Evolutionary conservation across 2,113 vertebrate species (phyloP).

Genomic region (Chloroceryle aenea): DNA sequence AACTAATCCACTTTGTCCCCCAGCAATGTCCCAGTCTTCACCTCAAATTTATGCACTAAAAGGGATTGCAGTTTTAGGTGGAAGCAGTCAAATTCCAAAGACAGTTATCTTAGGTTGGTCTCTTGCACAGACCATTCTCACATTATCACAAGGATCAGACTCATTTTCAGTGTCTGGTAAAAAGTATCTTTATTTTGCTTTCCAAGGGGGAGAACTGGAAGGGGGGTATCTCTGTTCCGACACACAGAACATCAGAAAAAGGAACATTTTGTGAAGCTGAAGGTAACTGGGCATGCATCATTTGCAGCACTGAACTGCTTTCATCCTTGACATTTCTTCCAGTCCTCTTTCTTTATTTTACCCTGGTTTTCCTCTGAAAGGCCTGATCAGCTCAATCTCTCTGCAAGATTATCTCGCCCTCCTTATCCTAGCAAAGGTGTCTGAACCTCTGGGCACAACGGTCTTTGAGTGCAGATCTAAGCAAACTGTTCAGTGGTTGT

Average conservation of each 20-base stretch:
- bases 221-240: slow-evolving; percentile 2
- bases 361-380: not conserved
- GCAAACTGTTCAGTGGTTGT: not conserved
- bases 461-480: not conserved
- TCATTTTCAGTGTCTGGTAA: slow-evolving; percentile 30
- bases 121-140: not conserved
- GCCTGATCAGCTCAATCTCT: not conserved
- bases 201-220: not conserved
- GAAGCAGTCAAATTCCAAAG: not conserved
- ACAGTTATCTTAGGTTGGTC: slow-evolving; percentile 12
- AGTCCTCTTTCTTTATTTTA: not conserved
- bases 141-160: slow-evolving; percentile 19
- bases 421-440: not conserved
- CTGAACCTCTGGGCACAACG: not conserved
- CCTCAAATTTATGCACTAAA: slow-evolving; percentile 33
- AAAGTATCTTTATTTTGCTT: slow-evolving; percentile 37
- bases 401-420: not conserved
- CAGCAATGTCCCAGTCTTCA: not conserved
- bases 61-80: not conserved
- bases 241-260: slow-evolving; percentile 24
- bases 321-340: slow-evolving; percentile 25
- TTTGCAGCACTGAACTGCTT: not conserved
- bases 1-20: slow-evolving; percentile 25
- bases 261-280: slow-evolving; percentile 26
- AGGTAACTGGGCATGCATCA: slow-evolving; percentile 27